Percentiles rank a stretch among this genome's conserved stretches.
These are phyloP conservation scores for Scaptomyza caliginosa DNA, from an alignment of 2,888 invertebrate genomes.

Conservation along the genomic window DNA sequence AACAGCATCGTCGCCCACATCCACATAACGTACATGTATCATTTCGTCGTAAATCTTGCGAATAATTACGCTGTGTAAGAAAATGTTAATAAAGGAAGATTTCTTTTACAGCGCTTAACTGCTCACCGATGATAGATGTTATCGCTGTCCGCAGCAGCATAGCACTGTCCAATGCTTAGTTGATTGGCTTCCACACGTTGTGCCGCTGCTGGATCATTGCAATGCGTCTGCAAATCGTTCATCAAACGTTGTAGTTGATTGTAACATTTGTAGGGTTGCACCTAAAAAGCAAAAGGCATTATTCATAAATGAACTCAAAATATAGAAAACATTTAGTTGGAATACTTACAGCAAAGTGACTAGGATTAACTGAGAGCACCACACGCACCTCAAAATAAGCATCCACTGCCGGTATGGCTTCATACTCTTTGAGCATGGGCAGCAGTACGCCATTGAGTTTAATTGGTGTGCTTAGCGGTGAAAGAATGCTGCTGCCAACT, in stretches of 20 bases:
- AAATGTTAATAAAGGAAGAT: background rate
- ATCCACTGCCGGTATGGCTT: constrained; percentile 82
- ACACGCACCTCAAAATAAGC: constrained; percentile 89
- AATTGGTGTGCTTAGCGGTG: constrained; percentile 51
- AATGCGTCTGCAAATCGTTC: constrained; percentile 87
- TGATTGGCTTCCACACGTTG: constrained; percentile 81
- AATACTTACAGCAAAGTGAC: constrained; percentile 81
- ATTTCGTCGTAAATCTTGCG: constrained; percentile 85
- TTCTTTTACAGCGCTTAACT: background rate
- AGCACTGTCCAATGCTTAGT: constrained; percentile 86
- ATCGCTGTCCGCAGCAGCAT: constrained; percentile 86
- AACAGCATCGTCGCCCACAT: constrained; percentile 87
- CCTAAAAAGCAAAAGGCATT: constrained; percentile 71
- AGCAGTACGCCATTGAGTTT: constrained; percentile 9
- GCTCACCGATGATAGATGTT: constrained; percentile 90
- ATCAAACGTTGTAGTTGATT: constrained; percentile 86
- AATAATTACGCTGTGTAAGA: constrained; percentile 85
- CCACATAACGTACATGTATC: constrained; percentile 87
- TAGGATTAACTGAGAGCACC: constrained; percentile 90
- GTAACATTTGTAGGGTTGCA: constrained; percentile 85
- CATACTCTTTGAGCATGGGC: constrained; percentile 63
- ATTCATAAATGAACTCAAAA: too few relatives aligned
- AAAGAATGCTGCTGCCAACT: constrained; percentile 16
- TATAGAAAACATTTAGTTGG: too few relatives aligned
- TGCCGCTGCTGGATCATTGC: constrained; percentile 84